phyloP scores from a whole-genome alignment of 2,888 invertebrate genomes.

The Nomada fabriciana region DNA sequence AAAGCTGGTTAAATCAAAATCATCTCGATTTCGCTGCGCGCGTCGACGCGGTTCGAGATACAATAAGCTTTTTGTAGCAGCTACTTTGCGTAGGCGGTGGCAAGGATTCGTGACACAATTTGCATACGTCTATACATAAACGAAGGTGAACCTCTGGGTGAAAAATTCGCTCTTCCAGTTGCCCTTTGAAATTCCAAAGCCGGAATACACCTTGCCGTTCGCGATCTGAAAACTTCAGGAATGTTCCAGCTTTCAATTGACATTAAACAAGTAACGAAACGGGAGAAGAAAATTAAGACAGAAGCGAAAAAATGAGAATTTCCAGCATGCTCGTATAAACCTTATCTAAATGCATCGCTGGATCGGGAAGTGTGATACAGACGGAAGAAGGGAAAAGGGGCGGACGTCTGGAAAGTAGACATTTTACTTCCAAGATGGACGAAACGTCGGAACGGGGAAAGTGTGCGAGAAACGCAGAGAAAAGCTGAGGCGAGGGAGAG shows the following conservation, averaged over 20 bases:
- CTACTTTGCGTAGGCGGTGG: conserved; percentile 12
- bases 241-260: not conserved
- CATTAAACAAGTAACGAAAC: not conserved
- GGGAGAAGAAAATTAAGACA: not conserved
- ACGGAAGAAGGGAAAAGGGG: conserved; percentile 39
- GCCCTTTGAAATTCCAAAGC: conserved; percentile 6
- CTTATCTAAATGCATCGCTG: conserved; percentile 51
- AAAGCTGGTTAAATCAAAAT: not conserved
- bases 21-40: not conserved
- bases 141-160: not conserved
- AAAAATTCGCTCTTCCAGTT: not conserved
- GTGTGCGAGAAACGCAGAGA: conserved; percentile 35
- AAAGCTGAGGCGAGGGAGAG: conserved; percentile 33
- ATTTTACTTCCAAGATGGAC: conserved; percentile 61
- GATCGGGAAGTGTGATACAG: conserved; percentile 43
- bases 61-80: conserved; percentile 24
- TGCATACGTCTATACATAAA: conserved; percentile 29
- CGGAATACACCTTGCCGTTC: not conserved
- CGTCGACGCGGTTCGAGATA: conserved; percentile 17
- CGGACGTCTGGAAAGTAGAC: conserved; percentile 65
- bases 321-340: conserved; percentile 33
- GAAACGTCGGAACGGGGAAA: conserved; percentile 45
- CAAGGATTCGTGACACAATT: conserved; percentile 18
- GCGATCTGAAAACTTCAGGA: too few relatives aligned
- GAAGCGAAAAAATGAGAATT: not conserved